Percentiles rank a stretch among this genome's conserved stretches.
Conservation (phyloP, 2,113 vertebrate genomes). For the Hippopotamus amphibius region DNA sequence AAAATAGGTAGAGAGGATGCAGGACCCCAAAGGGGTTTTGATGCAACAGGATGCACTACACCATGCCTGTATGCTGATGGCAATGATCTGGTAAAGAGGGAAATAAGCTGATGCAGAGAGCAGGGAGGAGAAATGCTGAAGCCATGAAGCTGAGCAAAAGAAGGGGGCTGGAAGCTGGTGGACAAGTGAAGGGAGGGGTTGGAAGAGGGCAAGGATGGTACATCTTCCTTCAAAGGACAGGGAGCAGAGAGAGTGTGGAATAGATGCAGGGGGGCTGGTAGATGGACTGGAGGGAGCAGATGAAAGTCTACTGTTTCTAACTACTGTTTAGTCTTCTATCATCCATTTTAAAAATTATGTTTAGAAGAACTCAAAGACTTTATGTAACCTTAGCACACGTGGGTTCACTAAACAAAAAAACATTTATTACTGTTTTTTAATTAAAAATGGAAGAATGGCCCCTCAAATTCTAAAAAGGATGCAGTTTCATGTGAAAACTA, state of each 20-base stretch:
- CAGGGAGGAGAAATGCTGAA: neutral
- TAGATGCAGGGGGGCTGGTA: neutral
- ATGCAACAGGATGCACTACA: neutral
- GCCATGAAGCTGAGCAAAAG: neutral
- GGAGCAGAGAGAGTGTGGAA: neutral
- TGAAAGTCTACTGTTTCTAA: neutral
- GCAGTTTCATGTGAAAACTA: slow-evolving; percentile 44
- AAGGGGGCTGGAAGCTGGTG: neutral
- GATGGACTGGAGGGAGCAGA: neutral
- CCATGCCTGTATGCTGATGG: neutral
- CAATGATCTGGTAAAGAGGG: neutral
- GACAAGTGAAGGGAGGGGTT: neutral
- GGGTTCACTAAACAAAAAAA: slow-evolving; percentile 47
- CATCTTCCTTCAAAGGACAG: neutral
- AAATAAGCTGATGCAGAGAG: neutral
- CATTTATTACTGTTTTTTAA: neutral
- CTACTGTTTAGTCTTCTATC: neutral
- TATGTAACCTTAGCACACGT: neutral
- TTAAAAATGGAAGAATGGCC: neutral
- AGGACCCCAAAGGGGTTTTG: neutral
- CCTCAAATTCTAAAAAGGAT: slow-evolving; percentile 50
- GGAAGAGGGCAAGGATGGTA: neutral
- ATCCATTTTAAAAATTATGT: slow-evolving; percentile 14
- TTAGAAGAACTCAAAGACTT: slow-evolving; percentile 45
- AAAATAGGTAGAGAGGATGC: neutral